These are phyloP conservation scores for Phanerotoma sp. DNA, from an alignment of 2,888 invertebrate genomes.

Conservation along the genomic window DNA sequence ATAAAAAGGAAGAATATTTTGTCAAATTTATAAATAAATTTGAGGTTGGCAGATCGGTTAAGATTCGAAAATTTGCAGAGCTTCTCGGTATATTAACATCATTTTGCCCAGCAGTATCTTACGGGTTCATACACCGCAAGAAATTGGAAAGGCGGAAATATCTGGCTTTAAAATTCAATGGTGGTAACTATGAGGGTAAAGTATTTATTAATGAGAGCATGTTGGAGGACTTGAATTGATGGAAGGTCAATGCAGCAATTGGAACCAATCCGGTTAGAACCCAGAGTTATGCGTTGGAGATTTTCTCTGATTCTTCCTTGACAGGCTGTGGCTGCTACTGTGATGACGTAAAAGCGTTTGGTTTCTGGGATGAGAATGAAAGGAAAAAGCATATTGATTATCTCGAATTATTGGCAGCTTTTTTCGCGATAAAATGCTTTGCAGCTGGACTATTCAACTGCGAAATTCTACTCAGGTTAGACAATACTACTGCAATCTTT, in stretches of 20 bases:
- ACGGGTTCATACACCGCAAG: slow-evolving; percentile 16
- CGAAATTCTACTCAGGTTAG: slow-evolving; percentile 21
- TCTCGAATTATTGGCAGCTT: slow-evolving; percentile 27
- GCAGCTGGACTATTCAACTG: slow-evolving; percentile 14
- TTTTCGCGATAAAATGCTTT: slow-evolving; percentile 23
- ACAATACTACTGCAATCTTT: slow-evolving; percentile 23
- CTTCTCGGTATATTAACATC: slow-evolving; percentile 19
- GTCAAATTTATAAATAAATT: not conserved
- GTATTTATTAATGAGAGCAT: not conserved
- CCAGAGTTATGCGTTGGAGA: slow-evolving; percentile 6
- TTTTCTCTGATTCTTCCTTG: slow-evolving; percentile 21
- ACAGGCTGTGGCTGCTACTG: slow-evolving; percentile 23
- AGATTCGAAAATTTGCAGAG: not conserved
- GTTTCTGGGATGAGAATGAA: slow-evolving; percentile 15
- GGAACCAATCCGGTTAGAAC: slow-evolving; percentile 11
- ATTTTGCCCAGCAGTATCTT: slow-evolving; percentile 16
- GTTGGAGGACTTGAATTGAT: slow-evolving; percentile 14
- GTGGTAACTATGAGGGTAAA: slow-evolving; percentile 13
- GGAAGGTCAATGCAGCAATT: slow-evolving; percentile 1
- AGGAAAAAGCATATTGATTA: slow-evolving; percentile 24
- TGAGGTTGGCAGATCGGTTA: not conserved
- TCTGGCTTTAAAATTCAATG: slow-evolving; percentile 14
- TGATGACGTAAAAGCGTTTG: slow-evolving; percentile 6
- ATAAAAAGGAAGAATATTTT: not conserved
- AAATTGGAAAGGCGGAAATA: slow-evolving; percentile 13